These are phyloP conservation scores for Cataglyphis livida DNA, from an alignment of 2,888 invertebrate genomes.

Conservation along the genomic window DNA sequence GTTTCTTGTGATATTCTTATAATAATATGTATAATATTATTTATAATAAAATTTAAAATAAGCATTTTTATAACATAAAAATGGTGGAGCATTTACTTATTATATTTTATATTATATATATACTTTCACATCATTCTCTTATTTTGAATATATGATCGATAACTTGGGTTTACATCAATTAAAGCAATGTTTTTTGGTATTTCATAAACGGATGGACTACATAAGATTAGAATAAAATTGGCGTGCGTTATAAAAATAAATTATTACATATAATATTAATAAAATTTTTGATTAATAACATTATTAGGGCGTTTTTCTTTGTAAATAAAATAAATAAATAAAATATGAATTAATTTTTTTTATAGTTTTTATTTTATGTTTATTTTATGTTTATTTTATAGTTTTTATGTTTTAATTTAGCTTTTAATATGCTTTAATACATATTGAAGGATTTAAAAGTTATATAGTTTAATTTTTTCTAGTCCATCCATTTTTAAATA, in stretches of 20 bases:
- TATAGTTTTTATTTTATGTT: background rate
- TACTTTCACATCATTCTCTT: background rate
- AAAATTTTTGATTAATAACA: background rate
- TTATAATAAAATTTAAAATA: background rate
- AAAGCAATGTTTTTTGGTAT: background rate
- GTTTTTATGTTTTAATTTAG: background rate
- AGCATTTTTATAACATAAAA: background rate
- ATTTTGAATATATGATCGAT: background rate
- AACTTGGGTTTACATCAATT: background rate
- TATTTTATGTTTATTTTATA: no score
- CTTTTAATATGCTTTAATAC: background rate
- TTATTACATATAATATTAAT: background rate
- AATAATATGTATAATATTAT: background rate
- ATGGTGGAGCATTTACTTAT: background rate
- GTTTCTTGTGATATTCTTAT: background rate
- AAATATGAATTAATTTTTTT: background rate
- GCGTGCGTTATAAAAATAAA: background rate
- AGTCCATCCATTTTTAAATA: background rate
- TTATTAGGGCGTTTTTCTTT: background rate
- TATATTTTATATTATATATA: background rate
- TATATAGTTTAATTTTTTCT: background rate
- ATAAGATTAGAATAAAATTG: background rate
- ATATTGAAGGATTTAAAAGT: background rate
- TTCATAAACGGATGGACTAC: background rate
- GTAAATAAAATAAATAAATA: background rate